Percentiles rank a stretch among this genome's conserved stretches.
Conservation (phyloP, 2,797 vertebrate genomes). For the Cyclopterus lumpus region DNA sequence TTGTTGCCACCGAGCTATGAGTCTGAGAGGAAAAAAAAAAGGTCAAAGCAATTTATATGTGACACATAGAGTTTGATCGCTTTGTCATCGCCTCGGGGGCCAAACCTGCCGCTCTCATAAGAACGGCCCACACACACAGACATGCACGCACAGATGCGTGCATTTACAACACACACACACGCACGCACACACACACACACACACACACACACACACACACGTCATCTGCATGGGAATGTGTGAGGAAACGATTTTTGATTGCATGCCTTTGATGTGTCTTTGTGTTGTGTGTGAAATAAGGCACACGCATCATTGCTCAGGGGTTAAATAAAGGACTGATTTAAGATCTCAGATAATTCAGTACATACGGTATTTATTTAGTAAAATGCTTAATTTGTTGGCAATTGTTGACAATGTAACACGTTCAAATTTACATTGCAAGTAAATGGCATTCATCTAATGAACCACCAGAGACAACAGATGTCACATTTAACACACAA, state of each 20-base stretch:
- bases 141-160: conserved; percentile 9
- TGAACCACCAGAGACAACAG: conserved; percentile 13
- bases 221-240: conserved; percentile 63
- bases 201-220: conserved; percentile 2
- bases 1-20: conserved; percentile 81
- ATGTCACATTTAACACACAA: not conserved
- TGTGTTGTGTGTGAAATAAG: conserved; percentile 45
- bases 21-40: conserved; percentile 81
- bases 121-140: conserved; percentile 28
- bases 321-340: conserved; percentile 53
- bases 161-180: conserved; percentile 1
- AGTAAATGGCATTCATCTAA: not conserved
- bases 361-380: not conserved
- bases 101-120: conserved; percentile 73
- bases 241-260: conserved; percentile 46
- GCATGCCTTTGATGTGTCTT: conserved; percentile 56
- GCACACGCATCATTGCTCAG: conserved; percentile 9
- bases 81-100: conserved; percentile 86
- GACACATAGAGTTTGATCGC: conserved; percentile 87
- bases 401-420: not conserved
- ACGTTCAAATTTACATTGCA: not conserved
- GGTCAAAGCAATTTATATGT: conserved; percentile 91
- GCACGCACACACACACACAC: conserved; percentile 8
- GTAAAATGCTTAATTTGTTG: not conserved
- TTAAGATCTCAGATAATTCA: conserved; percentile 15